Evolutionary conservation across 1,140 invertebrate genomes (phyloP), one percentile per base, ranked within the genome.

Genomic region (Nylanderia fulva): DNA sequence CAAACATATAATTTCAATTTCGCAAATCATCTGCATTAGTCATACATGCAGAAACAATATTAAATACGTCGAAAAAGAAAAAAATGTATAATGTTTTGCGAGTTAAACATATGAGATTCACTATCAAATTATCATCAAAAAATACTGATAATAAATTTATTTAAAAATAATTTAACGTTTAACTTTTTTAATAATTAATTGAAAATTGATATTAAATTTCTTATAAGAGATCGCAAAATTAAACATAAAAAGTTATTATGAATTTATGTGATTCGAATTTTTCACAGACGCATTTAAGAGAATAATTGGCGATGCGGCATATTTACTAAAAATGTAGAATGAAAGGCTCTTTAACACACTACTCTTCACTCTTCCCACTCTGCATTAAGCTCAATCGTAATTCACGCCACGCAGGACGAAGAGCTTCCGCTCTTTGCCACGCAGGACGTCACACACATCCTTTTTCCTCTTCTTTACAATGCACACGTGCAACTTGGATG

Each of bases 391-490:
- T 84, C 36, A 86, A 86, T 89, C 75, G n/a, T 85, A 60, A 93
- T 93, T 91, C 90, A 75, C 45, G 42, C 69, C 89, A 90, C 91
- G 92, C 86, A 80, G 83, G 77, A 86, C 86, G 79, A 86, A 87
- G 84, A 87, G 90, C 91, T 94, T 93, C 93, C 93, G 93, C 77
- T 93, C 29, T 33, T 33, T 3, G 29, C 29, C 29, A 33, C 29
- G 29, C 29, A 33, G 88, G 87, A 93, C 91, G 93, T 94, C 92
- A 93, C 89, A 91, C 90, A 82, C 91, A 92, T 93, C 92, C 92
- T 93, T 90, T 90, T 90, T 91, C 86, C 87, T 91, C 89, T 89
- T 86, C 88, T 88, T 86, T 64, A 63, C 72, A 36, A 39, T 63
- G 69, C 85, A 74, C 72, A 48, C 86, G 87, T 82, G 87, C 76